Base-by-base conservation (phyloP, 2,888 invertebrate genomes). In the Macroteleia sp. region DNA sequence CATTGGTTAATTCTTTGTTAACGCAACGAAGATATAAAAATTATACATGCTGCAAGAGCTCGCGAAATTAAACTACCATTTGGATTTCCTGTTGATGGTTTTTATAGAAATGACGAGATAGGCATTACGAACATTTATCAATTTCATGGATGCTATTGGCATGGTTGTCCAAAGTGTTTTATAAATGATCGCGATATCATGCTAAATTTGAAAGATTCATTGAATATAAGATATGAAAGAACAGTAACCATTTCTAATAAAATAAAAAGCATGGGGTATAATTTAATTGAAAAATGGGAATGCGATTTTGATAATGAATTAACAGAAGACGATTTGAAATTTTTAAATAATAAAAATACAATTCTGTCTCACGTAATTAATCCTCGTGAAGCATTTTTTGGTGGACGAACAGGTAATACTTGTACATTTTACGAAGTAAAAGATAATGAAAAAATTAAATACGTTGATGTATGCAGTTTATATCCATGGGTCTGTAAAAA, bases 1-100 rank as follows among this genome's bases (percentile, higher is more conserved):
- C 42, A 80, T n/a, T 85, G 83, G 83, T 30, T 85, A 9, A n/a
- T 2, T 41, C 12, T 56, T 6, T 41, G 17, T 25, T 39, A 56
- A 42, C 16, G n/a, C 19, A 30, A 57, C 14, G 1, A 20, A 16
- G n/a, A 28, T 4, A 12, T 25, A 10, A 56, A 39, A 41, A 56
- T 56, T 8, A 28, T 41, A 1, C 52, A 69, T 28, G 56, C 62
- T 0, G 56, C 19, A 1, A 22, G 73, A 2, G 30, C 30, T 5
- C 57, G 77, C 0, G 73, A 78, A 48, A 34, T 50, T 28, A 25
- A 28, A n/a, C n/a, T n/a, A n/a, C n/a, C n/a, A n/a, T n/a, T n/a
- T n/a, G n/a, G n/a, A n/a, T n/a, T n/a, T n/a, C n/a, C 14, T 12
- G 56, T 59, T 30, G 59, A 59, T 14, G 30, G 32, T 30, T 59